phyloP scores from a whole-genome alignment of 2,113 vertebrate species.

The Zeus faber region DNA sequence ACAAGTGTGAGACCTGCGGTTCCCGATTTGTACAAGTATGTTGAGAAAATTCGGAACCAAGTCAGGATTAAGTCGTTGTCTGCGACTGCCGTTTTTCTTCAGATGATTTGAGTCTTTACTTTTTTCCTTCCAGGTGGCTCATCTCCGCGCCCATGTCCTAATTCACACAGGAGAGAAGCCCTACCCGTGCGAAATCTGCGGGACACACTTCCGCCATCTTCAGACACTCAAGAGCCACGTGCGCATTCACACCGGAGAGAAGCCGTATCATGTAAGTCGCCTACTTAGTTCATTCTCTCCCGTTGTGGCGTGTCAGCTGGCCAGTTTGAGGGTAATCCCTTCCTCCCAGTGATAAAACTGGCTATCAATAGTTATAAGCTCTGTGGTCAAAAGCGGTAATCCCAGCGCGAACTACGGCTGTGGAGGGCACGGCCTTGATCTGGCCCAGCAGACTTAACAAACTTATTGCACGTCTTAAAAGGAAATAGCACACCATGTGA shows the following conservation, averaged over 20 bases:
- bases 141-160: conserved; percentile 92
- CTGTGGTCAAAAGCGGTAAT: conserved; percentile 19
- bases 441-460: too few relatives aligned
- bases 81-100: too few relatives aligned
- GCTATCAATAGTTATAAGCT: conserved; percentile 19
- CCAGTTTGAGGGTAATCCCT: conserved; percentile 30
- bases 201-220: conserved; percentile 92
- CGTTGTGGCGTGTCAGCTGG: conserved; percentile 5
- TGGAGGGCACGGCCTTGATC: too few relatives aligned
- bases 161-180: conserved; percentile 98
- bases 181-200: conserved; percentile 94
- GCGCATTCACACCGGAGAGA: conserved; percentile 96
- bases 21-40: conserved; percentile 86
- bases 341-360: conserved; percentile 10
- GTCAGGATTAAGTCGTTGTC: neutral
- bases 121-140: conserved; percentile 81
- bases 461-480: too few relatives aligned
- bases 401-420: conserved; percentile 1
- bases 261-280: conserved; percentile 92
- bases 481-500: too few relatives aligned
- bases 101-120: neutral
- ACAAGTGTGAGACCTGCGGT: conserved; percentile 94
- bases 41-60: neutral
- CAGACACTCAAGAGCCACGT: conserved; percentile 97
- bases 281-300: neutral